Conservation (phyloP, 2,888 invertebrate genomes). For the Sclerodermus sp. region DNA sequence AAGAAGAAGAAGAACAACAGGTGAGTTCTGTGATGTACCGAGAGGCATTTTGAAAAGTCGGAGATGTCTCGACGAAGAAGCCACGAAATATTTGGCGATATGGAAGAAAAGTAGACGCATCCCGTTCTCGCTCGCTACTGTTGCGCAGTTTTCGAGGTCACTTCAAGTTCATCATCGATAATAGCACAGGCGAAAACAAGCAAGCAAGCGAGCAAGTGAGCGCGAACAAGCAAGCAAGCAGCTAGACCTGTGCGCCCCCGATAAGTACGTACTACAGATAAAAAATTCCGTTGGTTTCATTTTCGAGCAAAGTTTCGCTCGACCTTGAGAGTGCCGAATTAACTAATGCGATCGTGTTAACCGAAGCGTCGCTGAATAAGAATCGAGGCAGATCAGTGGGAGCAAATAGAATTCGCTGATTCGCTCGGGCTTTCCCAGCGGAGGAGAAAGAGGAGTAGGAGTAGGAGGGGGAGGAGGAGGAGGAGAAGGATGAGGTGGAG, state of each 20-base stretch:
- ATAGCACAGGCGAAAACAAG: slow-evolving; percentile 52
- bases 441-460: too few species aligned
- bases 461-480: too few species aligned
- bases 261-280: slow-evolving; percentile 43
- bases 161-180: slow-evolving; percentile 57
- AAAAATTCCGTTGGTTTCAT: slow-evolving; percentile 37
- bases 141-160: slow-evolving; percentile 53
- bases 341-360: slow-evolving; percentile 25
- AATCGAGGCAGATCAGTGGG: neutral
- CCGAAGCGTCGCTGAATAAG: slow-evolving; percentile 16
- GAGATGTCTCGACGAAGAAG: too few species aligned
- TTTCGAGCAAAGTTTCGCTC: slow-evolving; percentile 34
- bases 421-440: too few species aligned
- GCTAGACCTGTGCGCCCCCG: slow-evolving; percentile 51
- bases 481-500: too few species aligned
- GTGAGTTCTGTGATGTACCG: too few species aligned
- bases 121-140: slow-evolving; percentile 15
- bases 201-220: too few species aligned
- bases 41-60: too few species aligned
- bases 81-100: slow-evolving; percentile 16
- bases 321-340: slow-evolving; percentile 30
- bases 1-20: too few species aligned
- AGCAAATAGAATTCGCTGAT: neutral
- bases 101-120: slow-evolving; percentile 28
- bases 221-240: too few species aligned